Evolutionary conservation across 2,888 invertebrate genomes (phyloP), one percentile per base, ranked within the genome.

Genomic region (Ophonus ardosiacus): DNA sequence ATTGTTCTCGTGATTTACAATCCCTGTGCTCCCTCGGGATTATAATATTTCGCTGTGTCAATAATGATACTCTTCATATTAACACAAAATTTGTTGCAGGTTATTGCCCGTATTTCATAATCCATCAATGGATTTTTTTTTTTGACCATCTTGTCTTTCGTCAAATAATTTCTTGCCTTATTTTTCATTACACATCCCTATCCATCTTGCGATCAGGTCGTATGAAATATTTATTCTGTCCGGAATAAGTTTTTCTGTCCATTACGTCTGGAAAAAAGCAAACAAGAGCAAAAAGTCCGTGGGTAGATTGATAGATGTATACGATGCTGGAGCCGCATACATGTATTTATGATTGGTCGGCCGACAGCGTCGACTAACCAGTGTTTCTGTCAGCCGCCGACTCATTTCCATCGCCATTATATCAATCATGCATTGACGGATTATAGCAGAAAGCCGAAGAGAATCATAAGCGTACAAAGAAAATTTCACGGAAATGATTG

Each of bases 361-460:
- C 24, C 18, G 18, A 21, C 63, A 10, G 21, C 63, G 74, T 40
- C 40, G 76, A 83, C 61, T 83, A 59, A 83, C 83, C 76, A 76
- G 61, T 83, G 83, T 83, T 76, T 83, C 74, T 83, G 83, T 83
- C 83, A 83, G 83, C 76, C 83, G 61, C 17, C 59, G 56, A 85
- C 81, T 86, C 85, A 86, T 86, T 86, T 84, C 85, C 85, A 86
- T 86, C 86, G 85, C 80, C 83, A 84, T 86, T 85, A 85, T 85
- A 86, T 86, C 86, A 86, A 86, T 86, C 86, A 86, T 81, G 59
- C 57, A 56, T 76, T 86, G 86, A 85, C 83, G 85, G 59, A 83
- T 83, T 83, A 76, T 63, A 59, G 10, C 43, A 13, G 43, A 51
- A 10, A 51, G 43, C 10, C 8, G 10, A 1, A 13, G 7, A 51